Conservation (phyloP, 2,113 vertebrate genomes). For the Leptocoma aspasia region DNA sequence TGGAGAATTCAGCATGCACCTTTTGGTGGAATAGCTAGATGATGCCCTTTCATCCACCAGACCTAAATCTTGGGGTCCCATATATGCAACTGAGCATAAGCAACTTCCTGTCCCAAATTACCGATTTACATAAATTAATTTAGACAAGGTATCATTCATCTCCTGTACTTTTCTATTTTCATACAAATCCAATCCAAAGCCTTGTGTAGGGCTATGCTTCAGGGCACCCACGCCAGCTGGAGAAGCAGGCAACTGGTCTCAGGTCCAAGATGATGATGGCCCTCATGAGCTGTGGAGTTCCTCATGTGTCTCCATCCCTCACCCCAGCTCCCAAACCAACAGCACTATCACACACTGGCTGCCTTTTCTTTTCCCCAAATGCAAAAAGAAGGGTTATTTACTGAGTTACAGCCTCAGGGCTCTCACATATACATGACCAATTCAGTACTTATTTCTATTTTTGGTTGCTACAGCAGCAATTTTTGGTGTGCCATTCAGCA, state of each 20-base stretch:
- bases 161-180: neutral
- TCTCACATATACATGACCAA: neutral
- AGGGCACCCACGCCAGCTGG: neutral
- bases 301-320: rapidly evolving
- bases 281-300: rapidly evolving
- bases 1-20: neutral
- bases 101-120: neutral
- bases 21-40: neutral
- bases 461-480: neutral
- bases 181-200: neutral
- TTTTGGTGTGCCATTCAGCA: neutral
- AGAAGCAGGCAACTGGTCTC: neutral
- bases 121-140: rapidly evolving
- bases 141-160: neutral
- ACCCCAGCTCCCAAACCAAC: neutral
- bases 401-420: neutral
- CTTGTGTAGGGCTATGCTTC: neutral
- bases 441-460: neutral
- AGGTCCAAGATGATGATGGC: rapidly evolving
- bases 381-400: neutral
- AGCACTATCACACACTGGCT: rapidly evolving
- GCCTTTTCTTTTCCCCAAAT: neutral
- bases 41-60: neutral
- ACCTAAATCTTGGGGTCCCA: neutral
- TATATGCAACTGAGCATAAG: rapidly evolving